Evolutionary conservation across 2,113 vertebrate genomes (phyloP).

Genomic region (Numenius arquata): DNA sequence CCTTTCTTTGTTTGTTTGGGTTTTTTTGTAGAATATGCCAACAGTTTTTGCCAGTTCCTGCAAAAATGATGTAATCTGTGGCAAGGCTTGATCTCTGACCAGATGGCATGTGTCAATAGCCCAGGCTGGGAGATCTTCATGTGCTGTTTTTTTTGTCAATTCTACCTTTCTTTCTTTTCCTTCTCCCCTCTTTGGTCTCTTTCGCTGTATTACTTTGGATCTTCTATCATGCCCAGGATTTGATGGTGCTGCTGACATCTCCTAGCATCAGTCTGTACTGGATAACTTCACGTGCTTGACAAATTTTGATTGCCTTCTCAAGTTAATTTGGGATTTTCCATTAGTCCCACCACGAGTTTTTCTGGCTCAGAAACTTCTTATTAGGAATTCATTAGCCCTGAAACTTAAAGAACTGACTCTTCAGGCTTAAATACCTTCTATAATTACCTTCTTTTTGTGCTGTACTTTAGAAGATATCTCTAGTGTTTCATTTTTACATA

Average conservation of each 20-base stretch:
- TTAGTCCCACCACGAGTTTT: not conserved
- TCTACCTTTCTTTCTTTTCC: not conserved
- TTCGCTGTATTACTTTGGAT: not conserved
- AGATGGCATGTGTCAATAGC: not conserved
- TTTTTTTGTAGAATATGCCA: not conserved
- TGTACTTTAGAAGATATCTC: not conserved
- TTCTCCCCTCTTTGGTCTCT: not conserved
- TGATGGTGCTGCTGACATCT: not conserved
- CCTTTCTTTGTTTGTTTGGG: not conserved
- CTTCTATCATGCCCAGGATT: not conserved
- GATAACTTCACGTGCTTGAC: not conserved
- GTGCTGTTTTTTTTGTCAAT: not conserved
- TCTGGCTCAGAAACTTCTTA: not conserved
- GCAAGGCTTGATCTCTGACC: not conserved
- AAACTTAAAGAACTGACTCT: not conserved
- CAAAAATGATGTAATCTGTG: not conserved
- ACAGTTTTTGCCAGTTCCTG: not conserved
- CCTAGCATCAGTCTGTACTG: not conserved
- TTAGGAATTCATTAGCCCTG: not conserved
- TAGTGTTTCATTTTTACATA: not conserved
- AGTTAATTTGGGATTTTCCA: not conserved
- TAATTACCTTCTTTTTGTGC: conserved; percentile 3
- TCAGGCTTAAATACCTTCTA: not conserved
- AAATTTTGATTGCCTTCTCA: not conserved
- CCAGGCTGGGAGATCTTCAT: not conserved